Conservation (phyloP, 1,140 invertebrate genomes). For the Batillaria attramentaria region DNA sequence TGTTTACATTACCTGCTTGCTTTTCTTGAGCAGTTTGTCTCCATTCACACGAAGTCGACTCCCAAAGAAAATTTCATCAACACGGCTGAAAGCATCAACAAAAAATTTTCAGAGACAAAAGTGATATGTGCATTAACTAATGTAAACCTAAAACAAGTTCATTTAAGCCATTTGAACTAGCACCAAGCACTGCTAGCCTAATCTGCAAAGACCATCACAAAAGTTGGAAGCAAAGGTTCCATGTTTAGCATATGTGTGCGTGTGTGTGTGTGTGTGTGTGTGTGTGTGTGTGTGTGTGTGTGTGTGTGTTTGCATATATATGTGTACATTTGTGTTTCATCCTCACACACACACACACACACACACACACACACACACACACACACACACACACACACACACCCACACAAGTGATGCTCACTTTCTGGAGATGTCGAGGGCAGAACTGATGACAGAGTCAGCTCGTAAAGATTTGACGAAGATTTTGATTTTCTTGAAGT, state of each 20-base stretch:
- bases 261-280: background rate
- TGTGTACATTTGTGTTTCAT: background rate
- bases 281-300: background rate
- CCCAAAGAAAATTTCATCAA: slow-evolving; percentile 41
- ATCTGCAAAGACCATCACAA: background rate
- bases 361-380: background rate
- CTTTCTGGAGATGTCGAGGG: slow-evolving; percentile 40
- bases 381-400: background rate
- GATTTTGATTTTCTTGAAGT: slow-evolving; percentile 40
- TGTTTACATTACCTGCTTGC: slow-evolving; percentile 39
- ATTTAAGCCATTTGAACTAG: background rate
- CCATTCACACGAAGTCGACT: slow-evolving; percentile 37
- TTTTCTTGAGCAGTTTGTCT: slow-evolving; percentile 36
- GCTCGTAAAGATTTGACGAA: slow-evolving; percentile 22
- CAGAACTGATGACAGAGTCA: slow-evolving; percentile 34
- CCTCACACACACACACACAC: background rate
- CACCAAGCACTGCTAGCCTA: background rate
- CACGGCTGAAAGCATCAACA: slow-evolving; percentile 21
- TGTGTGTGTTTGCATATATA: background rate
- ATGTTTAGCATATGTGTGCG: background rate
- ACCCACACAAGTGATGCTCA: slow-evolving; percentile 6
- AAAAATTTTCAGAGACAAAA: background rate
- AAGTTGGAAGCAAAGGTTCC: background rate
- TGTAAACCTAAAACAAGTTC: background rate
- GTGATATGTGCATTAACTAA: background rate